These are phyloP conservation scores for Cheilosia pagana DNA, from an alignment of 2,888 invertebrate genomes.

Conservation along the genomic window DNA sequence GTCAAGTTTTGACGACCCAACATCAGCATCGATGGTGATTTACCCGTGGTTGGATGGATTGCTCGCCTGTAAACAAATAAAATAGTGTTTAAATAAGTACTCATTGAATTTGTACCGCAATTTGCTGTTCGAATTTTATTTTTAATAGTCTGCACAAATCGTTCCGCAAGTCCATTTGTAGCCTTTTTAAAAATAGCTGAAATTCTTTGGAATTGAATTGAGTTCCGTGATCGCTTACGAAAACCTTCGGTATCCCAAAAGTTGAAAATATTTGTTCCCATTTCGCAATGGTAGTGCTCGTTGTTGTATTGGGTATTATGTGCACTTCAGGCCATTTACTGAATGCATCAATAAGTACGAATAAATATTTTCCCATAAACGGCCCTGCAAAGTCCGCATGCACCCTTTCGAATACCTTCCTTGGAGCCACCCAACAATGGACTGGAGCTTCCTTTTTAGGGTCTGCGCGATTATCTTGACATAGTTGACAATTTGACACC, in stretches of 20 bases:
- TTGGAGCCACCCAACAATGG: constrained; percentile 47
- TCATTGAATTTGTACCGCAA: constrained; percentile 20
- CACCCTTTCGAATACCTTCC: constrained; percentile 71
- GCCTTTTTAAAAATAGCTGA: constrained; percentile 53
- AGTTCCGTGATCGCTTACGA: constrained; percentile 63
- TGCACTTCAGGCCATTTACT: constrained; percentile 77
- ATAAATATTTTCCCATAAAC: constrained; percentile 57
- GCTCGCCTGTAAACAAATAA: no score
- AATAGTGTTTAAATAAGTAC: constrained; percentile 24
- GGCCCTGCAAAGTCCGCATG: constrained; percentile 75
- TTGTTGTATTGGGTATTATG: constrained; percentile 66
- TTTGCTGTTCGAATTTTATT: constrained; percentile 29
- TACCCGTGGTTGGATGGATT: constrained; percentile 1
- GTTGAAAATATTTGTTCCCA: constrained; percentile 64
- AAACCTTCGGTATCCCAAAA: constrained; percentile 59
- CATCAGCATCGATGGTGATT: no score
- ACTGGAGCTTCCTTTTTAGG: constrained; percentile 36
- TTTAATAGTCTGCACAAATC: constrained; percentile 33
- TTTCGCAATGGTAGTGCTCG: constrained; percentile 62
- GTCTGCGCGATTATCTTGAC: constrained; percentile 46
- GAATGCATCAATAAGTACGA: constrained; percentile 60
- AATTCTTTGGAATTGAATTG: constrained; percentile 66
- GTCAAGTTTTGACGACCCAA: constrained; percentile 33
- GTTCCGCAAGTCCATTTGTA: constrained; percentile 10
- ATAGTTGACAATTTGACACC: no score